These are phyloP conservation scores for Agriopis leucophaearia DNA, from an alignment of 2,888 invertebrate genomes.

Conservation along the genomic window DNA sequence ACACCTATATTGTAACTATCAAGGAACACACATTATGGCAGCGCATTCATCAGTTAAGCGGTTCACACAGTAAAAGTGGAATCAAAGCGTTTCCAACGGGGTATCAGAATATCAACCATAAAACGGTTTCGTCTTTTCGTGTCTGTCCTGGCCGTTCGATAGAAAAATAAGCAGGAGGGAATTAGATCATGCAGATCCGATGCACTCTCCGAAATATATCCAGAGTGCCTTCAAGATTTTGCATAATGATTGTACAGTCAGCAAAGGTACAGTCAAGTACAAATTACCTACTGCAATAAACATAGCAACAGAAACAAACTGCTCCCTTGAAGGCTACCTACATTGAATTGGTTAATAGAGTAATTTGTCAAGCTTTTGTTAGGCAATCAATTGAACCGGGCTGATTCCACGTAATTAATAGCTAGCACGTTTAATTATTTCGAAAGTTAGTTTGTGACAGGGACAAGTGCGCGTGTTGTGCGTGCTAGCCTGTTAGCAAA, in stretches of 20 bases:
- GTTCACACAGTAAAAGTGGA: too few species aligned
- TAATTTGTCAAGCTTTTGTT: conserved; percentile 44
- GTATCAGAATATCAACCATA: too few species aligned
- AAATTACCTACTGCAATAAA: not conserved
- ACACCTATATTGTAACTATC: too few species aligned
- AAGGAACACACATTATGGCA: too few species aligned
- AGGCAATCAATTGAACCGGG: conserved; percentile 37
- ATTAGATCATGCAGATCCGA: too few species aligned
- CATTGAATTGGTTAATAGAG: conserved; percentile 36
- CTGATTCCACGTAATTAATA: conserved; percentile 51
- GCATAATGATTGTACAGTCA: not conserved
- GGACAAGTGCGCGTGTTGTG: conserved; percentile 47
- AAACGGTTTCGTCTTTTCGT: too few species aligned
- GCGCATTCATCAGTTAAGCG: too few species aligned
- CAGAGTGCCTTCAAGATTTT: too few species aligned
- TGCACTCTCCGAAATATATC: too few species aligned
- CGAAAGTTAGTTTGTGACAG: conserved; percentile 50
- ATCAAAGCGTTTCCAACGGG: too few species aligned
- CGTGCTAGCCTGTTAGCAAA: conserved; percentile 16
- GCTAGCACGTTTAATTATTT: conserved; percentile 46
- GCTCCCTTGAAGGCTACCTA: conserved; percentile 4
- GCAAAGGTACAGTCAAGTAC: not conserved
- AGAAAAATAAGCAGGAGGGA: too few species aligned
- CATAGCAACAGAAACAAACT: conserved; percentile 11
- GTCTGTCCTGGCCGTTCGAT: too few species aligned